Conservation (phyloP, 2,113 vertebrate species). For the Oreochromis tanganicae region DNA sequence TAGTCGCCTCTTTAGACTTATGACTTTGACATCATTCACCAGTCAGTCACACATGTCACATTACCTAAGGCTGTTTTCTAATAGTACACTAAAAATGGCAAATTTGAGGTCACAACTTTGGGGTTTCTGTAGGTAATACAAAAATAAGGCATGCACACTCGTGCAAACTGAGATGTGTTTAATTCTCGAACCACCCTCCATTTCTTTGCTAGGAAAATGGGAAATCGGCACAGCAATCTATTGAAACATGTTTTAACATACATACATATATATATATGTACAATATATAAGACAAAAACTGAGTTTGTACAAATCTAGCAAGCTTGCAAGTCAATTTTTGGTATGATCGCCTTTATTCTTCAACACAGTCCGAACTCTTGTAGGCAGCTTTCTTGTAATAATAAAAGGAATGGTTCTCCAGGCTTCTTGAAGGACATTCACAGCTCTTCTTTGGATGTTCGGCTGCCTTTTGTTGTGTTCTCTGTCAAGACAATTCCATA, state of each 20-base stretch:
- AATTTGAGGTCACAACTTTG: accelerated
- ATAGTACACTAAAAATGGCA: accelerated
- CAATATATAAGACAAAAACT: not conserved
- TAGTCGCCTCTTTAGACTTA: not conserved
- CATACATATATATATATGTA: not conserved
- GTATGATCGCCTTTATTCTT: not conserved
- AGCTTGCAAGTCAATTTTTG: not conserved
- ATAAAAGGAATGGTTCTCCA: not conserved
- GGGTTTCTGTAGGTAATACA: not conserved
- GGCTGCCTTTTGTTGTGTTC: not conserved
- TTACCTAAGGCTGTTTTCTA: not conserved
- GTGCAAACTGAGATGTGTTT: not conserved
- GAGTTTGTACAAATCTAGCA: not conserved
- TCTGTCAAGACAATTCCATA: not conserved
- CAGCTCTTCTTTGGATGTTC: not conserved
- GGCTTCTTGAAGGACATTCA: not conserved
- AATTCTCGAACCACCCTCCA: not conserved
- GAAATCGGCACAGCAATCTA: not conserved
- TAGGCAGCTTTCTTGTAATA: not conserved
- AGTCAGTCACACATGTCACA: not conserved
- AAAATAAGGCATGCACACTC: not conserved
- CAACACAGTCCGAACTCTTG: not conserved
- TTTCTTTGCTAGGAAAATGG: not conserved
- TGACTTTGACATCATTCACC: not conserved
- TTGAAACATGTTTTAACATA: not conserved